phyloP scores from a whole-genome alignment of 53 echinoderm and acorn worm genomes.

The Stichopus horrens region DNA sequence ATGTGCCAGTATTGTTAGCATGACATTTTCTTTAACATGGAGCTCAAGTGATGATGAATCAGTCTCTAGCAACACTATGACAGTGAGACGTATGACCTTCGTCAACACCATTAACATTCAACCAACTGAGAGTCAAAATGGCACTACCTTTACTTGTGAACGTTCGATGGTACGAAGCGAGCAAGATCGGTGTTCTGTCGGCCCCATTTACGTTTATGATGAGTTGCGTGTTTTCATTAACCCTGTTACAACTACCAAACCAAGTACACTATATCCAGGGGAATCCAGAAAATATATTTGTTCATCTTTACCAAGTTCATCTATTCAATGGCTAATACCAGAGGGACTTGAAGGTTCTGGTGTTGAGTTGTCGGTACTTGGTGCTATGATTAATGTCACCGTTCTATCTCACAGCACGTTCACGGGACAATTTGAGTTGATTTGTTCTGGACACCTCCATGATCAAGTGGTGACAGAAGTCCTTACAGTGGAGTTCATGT shows the following conservation, averaged over 20 bases:
- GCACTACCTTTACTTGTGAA: neutral
- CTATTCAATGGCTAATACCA: neutral
- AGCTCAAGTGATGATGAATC: neutral
- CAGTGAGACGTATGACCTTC: neutral
- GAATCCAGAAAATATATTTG: neutral
- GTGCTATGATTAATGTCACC: neutral
- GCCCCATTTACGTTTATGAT: neutral
- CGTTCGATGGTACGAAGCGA: neutral
- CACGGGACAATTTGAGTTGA: neutral
- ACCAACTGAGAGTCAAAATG: neutral
- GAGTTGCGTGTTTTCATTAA: neutral
- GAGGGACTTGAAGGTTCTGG: neutral
- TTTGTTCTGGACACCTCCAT: neutral
- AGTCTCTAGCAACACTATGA: neutral
- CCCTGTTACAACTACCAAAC: neutral
- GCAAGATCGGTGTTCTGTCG: neutral
- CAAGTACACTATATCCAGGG: neutral
- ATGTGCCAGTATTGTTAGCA: neutral
- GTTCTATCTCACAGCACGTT: neutral
- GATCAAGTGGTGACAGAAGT: neutral
- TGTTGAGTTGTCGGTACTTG: neutral
- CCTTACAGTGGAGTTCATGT: neutral
- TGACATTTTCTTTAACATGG: neutral
- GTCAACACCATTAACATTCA: neutral
- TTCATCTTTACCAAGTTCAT: neutral